Base-by-base conservation (phyloP, 2,113 vertebrate genomes). In the Psephotus haematonotus region DNA sequence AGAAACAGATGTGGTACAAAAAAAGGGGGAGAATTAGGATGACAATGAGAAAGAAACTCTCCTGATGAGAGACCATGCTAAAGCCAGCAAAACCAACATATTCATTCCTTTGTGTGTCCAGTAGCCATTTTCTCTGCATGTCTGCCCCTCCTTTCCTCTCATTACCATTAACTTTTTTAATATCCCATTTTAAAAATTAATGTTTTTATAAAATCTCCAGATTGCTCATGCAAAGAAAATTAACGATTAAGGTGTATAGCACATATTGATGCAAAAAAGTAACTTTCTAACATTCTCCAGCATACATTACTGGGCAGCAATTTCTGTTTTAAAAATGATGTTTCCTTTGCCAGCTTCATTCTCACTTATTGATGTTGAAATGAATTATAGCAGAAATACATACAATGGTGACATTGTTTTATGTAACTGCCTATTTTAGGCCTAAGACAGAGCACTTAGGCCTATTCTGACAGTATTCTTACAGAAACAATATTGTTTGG, bases 171-270 rank as follows among this genome's bases (percentile, higher is more conserved):
- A 77, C 57, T 76, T 79, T 92, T 90, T 80, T 65, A 90, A 88
- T 88, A 63, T 33, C 4, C 4, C 6, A 16, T 63, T 72, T 86
- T 57, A 71, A 92, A 85, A 92, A 81, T 35, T 35, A 75, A 88
- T 78, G 10, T 92, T 93, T 88, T 71, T 84, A 91, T 84, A 94
- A 85, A 95, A 91, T 53, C 17, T 76, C 53, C 67, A 22, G 76
- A 20, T 7, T 9, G 5, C 27, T 64, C 57, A 46, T 57, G 57
- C 47, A 85, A 75, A 90, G 35, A 82, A 91, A 72, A 53, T 69
- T 49, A 80, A 59, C 2, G 3, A 5, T 64, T 65, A 53, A 62
- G 53, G 31, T 80, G 23, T 44, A 41, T 9, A 80, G 44, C 14
- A 13, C 24, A 43, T 55, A 18, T 4, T 41, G 68, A 41, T 20